These are phyloP conservation scores for Brachypterus glaber DNA, from an alignment of 2,888 invertebrate species.

Conservation along the genomic window DNA sequence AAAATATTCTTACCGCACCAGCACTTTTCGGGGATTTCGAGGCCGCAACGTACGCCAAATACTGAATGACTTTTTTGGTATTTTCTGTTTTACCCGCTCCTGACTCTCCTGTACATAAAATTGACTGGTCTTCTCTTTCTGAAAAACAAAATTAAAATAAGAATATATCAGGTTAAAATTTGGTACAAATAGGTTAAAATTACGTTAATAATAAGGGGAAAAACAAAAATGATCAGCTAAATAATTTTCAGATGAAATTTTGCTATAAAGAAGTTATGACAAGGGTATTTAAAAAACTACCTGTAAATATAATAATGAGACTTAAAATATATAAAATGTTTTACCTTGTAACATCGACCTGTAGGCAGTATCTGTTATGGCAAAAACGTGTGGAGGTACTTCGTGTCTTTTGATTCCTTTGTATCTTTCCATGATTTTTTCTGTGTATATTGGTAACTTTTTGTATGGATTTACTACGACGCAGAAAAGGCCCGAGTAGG, in stretches of 20 bases:
- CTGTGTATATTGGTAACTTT: conserved; percentile 97
- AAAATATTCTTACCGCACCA: conserved; percentile 62
- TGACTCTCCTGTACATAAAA: conserved; percentile 99
- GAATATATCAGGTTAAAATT: too few relatives aligned
- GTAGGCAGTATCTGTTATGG: conserved; percentile 98
- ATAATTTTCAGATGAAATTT: too few relatives aligned
- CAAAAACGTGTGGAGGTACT: conserved; percentile 98
- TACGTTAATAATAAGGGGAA: too few relatives aligned
- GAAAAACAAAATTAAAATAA: conserved; percentile 39
- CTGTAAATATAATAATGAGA: too few relatives aligned
- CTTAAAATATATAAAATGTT: too few relatives aligned
- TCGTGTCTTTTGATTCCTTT: conserved; percentile 99
- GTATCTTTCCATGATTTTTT: conserved; percentile 98
- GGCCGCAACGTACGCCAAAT: conserved; percentile 97
- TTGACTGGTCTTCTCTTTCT: conserved; percentile 99
- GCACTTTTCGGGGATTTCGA: conserved; percentile 90
- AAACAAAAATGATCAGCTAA: too few relatives aligned
- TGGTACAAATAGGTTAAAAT: too few relatives aligned
- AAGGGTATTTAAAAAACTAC: too few relatives aligned
- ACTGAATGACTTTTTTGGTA: conserved; percentile 99
- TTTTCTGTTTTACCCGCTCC: conserved; percentile 99
- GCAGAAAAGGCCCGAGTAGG: conserved; percentile 99
- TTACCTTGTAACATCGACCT: conserved; percentile 98
- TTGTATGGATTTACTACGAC: conserved; percentile 99
- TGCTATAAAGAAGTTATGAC: too few relatives aligned